Percentiles rank a stretch among this genome's conserved stretches.
These are phyloP conservation scores for Metellina segmentata DNA, from an alignment of 2,888 invertebrate species.

Conservation along the genomic window DNA sequence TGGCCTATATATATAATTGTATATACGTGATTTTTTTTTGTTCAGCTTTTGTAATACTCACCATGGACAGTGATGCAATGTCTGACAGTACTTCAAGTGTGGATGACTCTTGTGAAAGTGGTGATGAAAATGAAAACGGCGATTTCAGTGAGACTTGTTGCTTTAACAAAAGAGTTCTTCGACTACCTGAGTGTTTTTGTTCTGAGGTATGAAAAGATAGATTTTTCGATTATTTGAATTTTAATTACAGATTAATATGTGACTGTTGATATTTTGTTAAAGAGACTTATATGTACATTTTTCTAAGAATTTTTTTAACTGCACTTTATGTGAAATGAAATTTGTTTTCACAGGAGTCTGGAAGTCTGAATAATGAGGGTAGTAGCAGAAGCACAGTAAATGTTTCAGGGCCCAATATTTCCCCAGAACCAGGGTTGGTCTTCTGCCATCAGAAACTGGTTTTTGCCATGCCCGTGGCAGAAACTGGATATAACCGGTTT, in stretches of 20 bases:
- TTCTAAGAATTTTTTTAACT: not conserved
- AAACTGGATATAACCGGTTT: no score
- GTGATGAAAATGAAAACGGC: constrained; percentile 59
- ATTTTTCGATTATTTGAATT: not conserved
- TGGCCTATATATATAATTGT: no score
- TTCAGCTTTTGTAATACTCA: not conserved
- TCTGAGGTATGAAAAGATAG: constrained; percentile 70
- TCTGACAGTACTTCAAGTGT: constrained; percentile 68
- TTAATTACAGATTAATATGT: no score
- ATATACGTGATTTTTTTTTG: not conserved
- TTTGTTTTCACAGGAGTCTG: not conserved
- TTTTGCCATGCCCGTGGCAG: no score
- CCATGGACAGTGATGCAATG: constrained; percentile 65
- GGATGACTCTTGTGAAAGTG: constrained; percentile 67
- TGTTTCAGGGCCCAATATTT: no score
- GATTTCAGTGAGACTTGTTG: constrained; percentile 73
- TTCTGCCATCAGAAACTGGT: no score
- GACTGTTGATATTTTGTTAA: not conserved
- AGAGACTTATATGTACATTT: not conserved
- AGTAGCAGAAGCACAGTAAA: no score
- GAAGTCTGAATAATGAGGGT: no score
- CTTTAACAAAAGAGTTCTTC: constrained; percentile 74
- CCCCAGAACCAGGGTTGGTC: no score
- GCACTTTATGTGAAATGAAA: not conserved
- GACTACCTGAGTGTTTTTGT: constrained; percentile 77